phyloP scores from a whole-genome alignment of 2,888 invertebrate species.

The Agonum fuliginosum region DNA sequence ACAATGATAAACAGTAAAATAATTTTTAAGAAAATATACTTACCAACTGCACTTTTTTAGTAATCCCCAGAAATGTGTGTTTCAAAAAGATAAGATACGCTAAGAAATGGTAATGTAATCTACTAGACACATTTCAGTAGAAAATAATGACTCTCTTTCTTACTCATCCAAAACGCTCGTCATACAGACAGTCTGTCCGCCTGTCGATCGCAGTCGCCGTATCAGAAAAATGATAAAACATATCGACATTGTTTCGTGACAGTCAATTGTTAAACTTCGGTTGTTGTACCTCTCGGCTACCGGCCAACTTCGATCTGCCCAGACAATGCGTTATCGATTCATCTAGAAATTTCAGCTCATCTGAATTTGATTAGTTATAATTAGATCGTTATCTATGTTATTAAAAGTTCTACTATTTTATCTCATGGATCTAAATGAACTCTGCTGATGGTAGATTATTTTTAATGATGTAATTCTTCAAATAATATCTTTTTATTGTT shows the following conservation, averaged over 20 bases:
- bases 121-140: neutral
- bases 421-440: slow-evolving; percentile 48
- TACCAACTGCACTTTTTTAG: too few species aligned
- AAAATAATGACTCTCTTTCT: neutral
- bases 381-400: slow-evolving; percentile 57
- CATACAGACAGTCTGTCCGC: neutral
- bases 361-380: slow-evolving; percentile 58
- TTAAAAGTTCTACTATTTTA: slow-evolving; percentile 55
- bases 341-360: slow-evolving; percentile 39
- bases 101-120: neutral
- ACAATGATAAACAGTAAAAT: too few species aligned
- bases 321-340: slow-evolving; percentile 48
- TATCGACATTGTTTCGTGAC: neutral
- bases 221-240: slow-evolving; percentile 2
- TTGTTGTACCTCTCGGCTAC: slow-evolving; percentile 39
- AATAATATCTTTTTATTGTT: slow-evolving; percentile 47
- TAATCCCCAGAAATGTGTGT: too few species aligned
- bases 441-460: slow-evolving; percentile 36
- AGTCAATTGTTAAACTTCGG: slow-evolving; percentile 14
- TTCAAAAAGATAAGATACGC: neutral
- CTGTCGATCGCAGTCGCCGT: neutral
- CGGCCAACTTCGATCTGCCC: slow-evolving; percentile 26
- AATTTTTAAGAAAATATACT: too few species aligned
- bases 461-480: slow-evolving; percentile 51
- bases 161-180: neutral